Evolutionary conservation across 2,113 vertebrate genomes (phyloP).

Genomic region (Pardalotus punctatus): DNA sequence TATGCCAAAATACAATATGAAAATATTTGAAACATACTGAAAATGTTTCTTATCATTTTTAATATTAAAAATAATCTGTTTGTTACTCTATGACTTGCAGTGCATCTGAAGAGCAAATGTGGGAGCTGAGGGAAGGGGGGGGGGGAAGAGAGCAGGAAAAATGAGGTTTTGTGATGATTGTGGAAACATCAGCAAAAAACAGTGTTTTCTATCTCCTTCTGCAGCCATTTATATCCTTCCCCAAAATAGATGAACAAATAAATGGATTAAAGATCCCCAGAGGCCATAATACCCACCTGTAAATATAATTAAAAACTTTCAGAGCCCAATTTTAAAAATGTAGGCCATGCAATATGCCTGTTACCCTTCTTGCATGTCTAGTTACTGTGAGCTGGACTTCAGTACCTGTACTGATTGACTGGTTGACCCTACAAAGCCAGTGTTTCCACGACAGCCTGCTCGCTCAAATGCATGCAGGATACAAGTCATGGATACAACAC

Average conservation of each 20-base stretch:
- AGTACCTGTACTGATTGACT: not conserved
- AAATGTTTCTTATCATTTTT: not conserved
- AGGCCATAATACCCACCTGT: not conserved
- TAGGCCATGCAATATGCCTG: not conserved
- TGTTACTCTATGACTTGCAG: not conserved
- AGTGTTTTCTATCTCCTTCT: not conserved
- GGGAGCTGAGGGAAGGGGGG: accelerated
- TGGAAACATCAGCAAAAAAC: not conserved
- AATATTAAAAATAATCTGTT: not conserved
- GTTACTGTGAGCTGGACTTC: not conserved
- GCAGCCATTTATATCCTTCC: not conserved
- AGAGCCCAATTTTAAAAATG: not conserved
- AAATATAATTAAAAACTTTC: not conserved
- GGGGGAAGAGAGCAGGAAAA: not conserved
- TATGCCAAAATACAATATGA: not conserved
- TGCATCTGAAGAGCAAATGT: not conserved
- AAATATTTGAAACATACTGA: not conserved
- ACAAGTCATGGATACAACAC: not conserved
- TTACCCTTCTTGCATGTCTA: not conserved
- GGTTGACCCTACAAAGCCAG: not conserved
- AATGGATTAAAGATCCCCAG: not conserved
- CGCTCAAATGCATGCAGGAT: not conserved
- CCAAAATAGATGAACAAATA: not conserved
- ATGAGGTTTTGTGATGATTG: not conserved
- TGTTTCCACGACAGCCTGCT: not conserved